phyloP scores from a whole-genome alignment of 2,888 invertebrate species.

The Rotaria sp. region DNA sequence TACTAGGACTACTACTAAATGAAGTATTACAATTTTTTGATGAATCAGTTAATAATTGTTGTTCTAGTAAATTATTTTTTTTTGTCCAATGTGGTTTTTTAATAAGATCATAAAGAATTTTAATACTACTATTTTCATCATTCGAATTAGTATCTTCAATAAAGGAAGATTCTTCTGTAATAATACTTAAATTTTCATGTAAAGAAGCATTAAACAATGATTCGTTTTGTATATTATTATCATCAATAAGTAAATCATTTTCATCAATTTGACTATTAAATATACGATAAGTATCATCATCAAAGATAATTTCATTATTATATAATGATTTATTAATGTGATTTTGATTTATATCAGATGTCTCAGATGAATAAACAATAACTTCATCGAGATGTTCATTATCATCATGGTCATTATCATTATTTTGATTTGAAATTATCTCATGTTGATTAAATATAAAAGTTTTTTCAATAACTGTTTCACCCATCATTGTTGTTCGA shows the following conservation, averaged over 20 bases:
- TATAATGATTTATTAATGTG: not conserved
- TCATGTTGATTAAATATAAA: not conserved
- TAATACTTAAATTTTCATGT: not conserved
- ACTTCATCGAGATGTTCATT: not conserved
- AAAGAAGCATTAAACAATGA: not conserved
- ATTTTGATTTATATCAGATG: not conserved
- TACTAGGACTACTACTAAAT: not conserved
- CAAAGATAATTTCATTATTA: not conserved
- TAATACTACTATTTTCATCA: not conserved
- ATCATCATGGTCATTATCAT: not conserved
- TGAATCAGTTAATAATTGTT: not conserved
- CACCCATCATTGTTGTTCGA: not conserved
- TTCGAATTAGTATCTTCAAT: not conserved
- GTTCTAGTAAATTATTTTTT: not conserved
- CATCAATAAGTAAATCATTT: not conserved
- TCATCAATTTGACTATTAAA: not conserved
- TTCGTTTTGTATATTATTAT: not conserved
- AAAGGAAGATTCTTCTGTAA: conserved; percentile 10
- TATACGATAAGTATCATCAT: not conserved
- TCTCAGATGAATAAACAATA: not conserved
- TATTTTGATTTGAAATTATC: not conserved
- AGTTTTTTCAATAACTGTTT: conserved; percentile 23
- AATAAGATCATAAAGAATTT: conserved; percentile 9
- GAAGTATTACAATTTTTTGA: not conserved
- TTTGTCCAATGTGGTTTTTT: conserved; percentile 26